phyloP scores from a whole-genome alignment of 1,140 invertebrate species.

The Mercenaria mercenaria region DNA sequence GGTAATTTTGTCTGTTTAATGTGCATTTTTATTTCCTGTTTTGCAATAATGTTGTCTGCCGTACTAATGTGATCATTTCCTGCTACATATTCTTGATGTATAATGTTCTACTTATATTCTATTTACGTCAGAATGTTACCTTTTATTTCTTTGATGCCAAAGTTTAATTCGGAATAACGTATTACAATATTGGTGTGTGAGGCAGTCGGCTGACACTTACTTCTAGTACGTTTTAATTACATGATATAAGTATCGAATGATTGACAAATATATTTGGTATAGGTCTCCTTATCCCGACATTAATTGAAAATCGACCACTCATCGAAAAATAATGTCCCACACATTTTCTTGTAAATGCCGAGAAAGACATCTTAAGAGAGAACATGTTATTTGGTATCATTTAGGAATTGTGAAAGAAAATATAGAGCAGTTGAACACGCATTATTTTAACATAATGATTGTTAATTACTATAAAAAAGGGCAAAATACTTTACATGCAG shows the following conservation, averaged over 20 bases:
- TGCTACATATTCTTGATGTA: not conserved
- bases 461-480: too few relatives aligned
- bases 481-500: too few relatives aligned
- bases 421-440: too few relatives aligned
- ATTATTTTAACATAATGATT: too few relatives aligned
- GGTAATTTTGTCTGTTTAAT: too few relatives aligned
- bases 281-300: not conserved
- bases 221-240: not conserved
- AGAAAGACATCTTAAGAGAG: not conserved
- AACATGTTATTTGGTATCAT: too few relatives aligned
- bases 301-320: not conserved
- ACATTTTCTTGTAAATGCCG: not conserved
- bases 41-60: not conserved
- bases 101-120: not conserved
- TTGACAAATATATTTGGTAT: not conserved
- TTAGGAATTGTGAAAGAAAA: too few relatives aligned
- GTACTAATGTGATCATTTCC: not conserved
- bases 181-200: not conserved
- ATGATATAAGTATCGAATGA: not conserved
- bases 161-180: constrained; percentile 4
- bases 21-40: not conserved
- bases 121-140: not conserved
- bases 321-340: not conserved
- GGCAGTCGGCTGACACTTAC: not conserved
- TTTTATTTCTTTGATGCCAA: too few relatives aligned